phyloP scores from a whole-genome alignment of 2,113 vertebrate species.

The Chamaea fasciata region DNA sequence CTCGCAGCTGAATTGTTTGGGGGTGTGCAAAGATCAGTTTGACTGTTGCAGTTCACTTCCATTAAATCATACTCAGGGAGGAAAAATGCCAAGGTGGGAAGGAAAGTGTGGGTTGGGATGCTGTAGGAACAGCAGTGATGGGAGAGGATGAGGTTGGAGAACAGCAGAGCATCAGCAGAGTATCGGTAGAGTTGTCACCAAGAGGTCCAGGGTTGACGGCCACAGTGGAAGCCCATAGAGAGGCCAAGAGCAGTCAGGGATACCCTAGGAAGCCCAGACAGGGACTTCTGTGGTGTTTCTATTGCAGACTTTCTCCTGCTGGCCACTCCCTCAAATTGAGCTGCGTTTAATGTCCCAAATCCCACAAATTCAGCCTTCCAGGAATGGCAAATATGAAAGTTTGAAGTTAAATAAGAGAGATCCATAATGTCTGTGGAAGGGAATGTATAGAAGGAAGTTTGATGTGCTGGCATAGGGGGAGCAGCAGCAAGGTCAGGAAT shows the following conservation, averaged over 20 bases:
- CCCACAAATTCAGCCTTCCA: background rate
- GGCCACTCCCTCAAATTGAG: background rate
- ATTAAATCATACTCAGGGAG: background rate
- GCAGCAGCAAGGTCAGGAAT: background rate
- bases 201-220: accelerated
- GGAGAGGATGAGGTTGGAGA: background rate
- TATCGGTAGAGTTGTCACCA: background rate
- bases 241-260: background rate
- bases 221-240: background rate
- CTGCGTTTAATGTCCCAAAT: background rate
- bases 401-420: background rate
- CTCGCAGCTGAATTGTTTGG: background rate
- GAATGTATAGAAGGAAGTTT: background rate
- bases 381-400: accelerated
- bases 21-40: background rate
- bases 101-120: background rate
- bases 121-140: background rate
- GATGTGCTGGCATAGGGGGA: background rate
- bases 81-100: background rate
- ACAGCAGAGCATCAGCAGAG: background rate
- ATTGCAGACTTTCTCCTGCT: accelerated
- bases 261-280: background rate
- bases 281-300: background rate
- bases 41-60: background rate
- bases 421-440: accelerated